A percentile compares a stretch with the other conserved stretches of the same genome.
phyloP scores from a whole-genome alignment of 2,888 invertebrate species.

The Ichneumoninae sp. region DNA sequence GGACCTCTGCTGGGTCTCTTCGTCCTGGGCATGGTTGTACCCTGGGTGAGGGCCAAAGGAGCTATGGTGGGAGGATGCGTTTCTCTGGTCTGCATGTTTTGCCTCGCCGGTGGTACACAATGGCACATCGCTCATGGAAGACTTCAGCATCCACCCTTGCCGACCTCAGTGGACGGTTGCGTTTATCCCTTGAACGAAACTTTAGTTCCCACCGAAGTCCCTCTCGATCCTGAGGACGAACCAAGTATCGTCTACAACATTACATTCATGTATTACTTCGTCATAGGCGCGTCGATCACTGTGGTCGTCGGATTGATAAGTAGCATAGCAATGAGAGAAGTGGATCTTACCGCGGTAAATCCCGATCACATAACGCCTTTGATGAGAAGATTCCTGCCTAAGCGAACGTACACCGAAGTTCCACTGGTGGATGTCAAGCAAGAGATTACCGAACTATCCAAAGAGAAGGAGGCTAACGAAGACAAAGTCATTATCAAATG shows the following conservation, averaged over 20 bases:
- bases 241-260: constrained; percentile 87
- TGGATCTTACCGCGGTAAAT: constrained; percentile 86
- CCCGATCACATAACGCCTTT: constrained; percentile 87
- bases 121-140: constrained; percentile 72
- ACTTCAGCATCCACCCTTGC: constrained; percentile 70
- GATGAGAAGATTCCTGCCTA: constrained; percentile 83
- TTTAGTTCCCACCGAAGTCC: constrained; percentile 13
- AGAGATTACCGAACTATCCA: constrained; percentile 4
- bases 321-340: constrained; percentile 87
- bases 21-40: constrained; percentile 89
- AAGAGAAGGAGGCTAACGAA: constrained; percentile 18
- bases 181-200: constrained; percentile 73
- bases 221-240: constrained; percentile 72
- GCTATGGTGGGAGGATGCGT: constrained; percentile 85
- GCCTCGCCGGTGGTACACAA: constrained; percentile 78
- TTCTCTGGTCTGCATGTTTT: constrained; percentile 74
- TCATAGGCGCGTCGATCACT: constrained; percentile 87
- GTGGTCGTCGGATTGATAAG: constrained; percentile 87
- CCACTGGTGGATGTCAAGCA: constrained; percentile 67
- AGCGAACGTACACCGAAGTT: constrained; percentile 68
- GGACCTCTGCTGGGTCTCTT: constrained; percentile 90
- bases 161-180: constrained; percentile 73
- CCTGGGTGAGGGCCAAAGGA: constrained; percentile 88
- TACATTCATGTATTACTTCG: constrained; percentile 89
- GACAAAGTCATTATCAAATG: constrained; percentile 13